Base-by-base conservation (phyloP, 2,797 vertebrate genomes). In the Silurus lanzhouensis region DNA sequence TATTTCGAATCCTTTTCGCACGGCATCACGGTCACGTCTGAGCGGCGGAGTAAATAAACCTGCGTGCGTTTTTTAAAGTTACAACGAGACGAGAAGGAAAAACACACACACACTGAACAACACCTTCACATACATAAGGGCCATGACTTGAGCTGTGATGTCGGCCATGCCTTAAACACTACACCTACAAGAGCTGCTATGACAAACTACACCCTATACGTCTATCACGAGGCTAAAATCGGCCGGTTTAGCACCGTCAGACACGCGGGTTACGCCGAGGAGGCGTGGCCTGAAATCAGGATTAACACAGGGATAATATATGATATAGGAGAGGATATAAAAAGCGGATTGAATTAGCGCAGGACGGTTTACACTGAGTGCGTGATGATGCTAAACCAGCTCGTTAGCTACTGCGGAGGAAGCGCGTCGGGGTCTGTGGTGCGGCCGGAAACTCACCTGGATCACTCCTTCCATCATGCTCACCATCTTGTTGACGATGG, bases 381-480 rank as follows among this genome's bases (percentile, higher is more conserved):
- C 6, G 78, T 20, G n/a, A 67, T 81, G 0, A 81, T 27, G 63
- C 44, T 66, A 55, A 81, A 66, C 44, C 66, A 14, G n/a, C 6
- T 46, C 48, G n/a, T 67, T 81, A 52, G 78, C 78, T 52, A 55
- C 44, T 19, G 66, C 0, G 48, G 48, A 52, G 48, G 48, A 6
- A 10, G 48, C 6, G 48, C 6, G 48, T 19, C 38, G 48, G 48
- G 25, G 6, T 61, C 0, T 20, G 48, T 25, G 22, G 61, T 20
- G 83, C 75, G 0, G 9, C 27, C 1, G 7, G 58, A 19, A 85
- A 94, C 97, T 95, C 91, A 99, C 98, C 98, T 99, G 97, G 92
- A 99, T 99, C 89, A 99, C 98, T 77, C 97, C 96, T 94, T 99
- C 98, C 97, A 99, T 99, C 98, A 99, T 99, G 97, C 95, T 98